These are phyloP conservation scores for Drosophila baimaii DNA, from an alignment of 1,140 invertebrate species.

Conservation along the genomic window DNA sequence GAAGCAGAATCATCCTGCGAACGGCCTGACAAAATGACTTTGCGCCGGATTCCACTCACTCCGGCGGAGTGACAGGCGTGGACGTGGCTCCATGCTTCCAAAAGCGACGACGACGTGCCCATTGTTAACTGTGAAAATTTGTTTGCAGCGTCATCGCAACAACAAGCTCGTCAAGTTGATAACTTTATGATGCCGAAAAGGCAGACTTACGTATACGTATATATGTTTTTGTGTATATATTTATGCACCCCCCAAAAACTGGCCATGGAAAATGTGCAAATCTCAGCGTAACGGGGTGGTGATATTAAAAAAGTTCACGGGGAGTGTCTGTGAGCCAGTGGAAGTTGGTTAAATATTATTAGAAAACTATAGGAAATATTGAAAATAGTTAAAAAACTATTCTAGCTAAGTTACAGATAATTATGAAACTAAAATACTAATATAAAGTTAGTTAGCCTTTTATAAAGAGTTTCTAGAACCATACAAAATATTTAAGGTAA, in stretches of 20 bases:
- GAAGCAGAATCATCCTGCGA: constrained; percentile 6
- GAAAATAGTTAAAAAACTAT: background rate
- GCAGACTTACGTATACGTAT: constrained; percentile 1
- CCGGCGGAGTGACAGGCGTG: constrained; percentile 61
- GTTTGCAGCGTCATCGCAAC: constrained; percentile 76
- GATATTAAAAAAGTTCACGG: background rate
- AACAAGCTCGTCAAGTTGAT: constrained; percentile 71
- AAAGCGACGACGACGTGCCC: constrained; percentile 52
- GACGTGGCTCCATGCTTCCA: constrained; percentile 32
- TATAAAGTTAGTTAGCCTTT: background rate
- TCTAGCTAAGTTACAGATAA: background rate
- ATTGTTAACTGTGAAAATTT: constrained; percentile 75
- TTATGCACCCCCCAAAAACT: constrained; percentile 50
- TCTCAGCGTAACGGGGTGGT: constrained; percentile 23
- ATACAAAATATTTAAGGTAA: background rate
- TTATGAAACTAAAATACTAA: background rate
- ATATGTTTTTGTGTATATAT: constrained; percentile 13
- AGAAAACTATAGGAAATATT: background rate
- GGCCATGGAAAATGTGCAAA: constrained; percentile 35
- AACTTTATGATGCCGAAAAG: constrained; percentile 67
- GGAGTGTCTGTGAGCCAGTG: background rate
- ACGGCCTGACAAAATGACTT: constrained; percentile 63
- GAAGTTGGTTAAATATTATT: background rate
- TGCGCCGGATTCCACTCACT: constrained; percentile 21
- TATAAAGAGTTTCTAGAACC: background rate